phyloP scores from a whole-genome alignment of 2,888 invertebrate species.

The Ophioninae sp. region DNA sequence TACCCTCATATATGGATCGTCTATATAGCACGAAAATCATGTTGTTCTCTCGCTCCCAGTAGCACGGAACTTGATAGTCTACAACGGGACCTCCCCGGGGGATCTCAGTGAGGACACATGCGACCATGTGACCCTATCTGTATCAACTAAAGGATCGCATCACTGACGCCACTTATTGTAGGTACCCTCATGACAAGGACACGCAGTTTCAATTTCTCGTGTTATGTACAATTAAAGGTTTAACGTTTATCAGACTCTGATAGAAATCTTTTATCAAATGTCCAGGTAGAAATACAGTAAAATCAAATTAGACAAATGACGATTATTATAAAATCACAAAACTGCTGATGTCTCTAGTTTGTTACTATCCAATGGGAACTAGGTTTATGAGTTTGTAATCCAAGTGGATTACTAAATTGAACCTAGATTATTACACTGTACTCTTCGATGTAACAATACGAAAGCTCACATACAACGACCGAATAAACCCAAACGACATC shows the following conservation, averaged over 20 bases:
- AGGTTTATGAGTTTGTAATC: too few relatives aligned
- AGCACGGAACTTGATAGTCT: conserved; percentile 38
- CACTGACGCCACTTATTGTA: conserved; percentile 17
- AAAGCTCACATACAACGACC: too few relatives aligned
- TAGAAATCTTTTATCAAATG: neutral
- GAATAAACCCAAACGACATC: too few relatives aligned
- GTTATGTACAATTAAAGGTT: neutral
- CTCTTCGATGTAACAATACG: too few relatives aligned
- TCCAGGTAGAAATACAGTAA: too few relatives aligned
- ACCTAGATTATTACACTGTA: too few relatives aligned
- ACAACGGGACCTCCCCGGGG: conserved; percentile 21
- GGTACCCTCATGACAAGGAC: neutral
- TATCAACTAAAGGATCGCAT: conserved; percentile 11
- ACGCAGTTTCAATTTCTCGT: conserved; percentile 8
- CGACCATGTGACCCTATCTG: neutral
- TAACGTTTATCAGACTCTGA: neutral
- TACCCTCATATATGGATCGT: conserved; percentile 53
- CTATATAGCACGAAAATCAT: conserved; percentile 59
- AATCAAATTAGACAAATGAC: too few relatives aligned
- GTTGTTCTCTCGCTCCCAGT: conserved; percentile 46
- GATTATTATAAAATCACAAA: too few relatives aligned
- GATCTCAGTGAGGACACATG: neutral
- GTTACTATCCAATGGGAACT: too few relatives aligned
- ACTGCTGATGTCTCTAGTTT: too few relatives aligned
- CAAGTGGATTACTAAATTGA: too few relatives aligned